Base-by-base conservation (phyloP, 2,888 invertebrate species). In the Cremastinae sp. region DNA sequence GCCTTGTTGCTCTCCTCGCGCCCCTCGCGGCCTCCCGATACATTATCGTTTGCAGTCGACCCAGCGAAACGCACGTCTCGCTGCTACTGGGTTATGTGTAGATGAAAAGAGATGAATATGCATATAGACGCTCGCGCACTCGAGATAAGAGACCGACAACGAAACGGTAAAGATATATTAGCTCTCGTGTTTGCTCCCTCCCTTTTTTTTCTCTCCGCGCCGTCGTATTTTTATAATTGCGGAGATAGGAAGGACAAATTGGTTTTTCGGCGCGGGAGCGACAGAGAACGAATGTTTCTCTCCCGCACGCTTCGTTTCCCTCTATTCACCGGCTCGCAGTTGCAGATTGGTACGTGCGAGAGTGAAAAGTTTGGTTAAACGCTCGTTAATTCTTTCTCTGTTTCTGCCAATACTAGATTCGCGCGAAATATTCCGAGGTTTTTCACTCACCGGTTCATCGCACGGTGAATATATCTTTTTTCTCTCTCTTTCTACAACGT, bases 181-280 rank as follows among this genome's bases (percentile, higher is more conserved):
- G 54, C 61, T 61, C 28, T 22, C 18, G 45, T 58, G 8, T 43
- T 65, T 51, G 16, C 16, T 34, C 28, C 41, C 5, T 71, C 28
- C 49, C 36, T 18, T 20, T 59, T 28, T 45, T 22, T 28, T 45
- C 12, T 59, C 20, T 59, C 28, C 28, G 5, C 28, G 28, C 28
- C 28, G 28, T 28, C 53, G 22, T 53, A 41, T 43, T 73, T 20
- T 65, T 22, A 14, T 73, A 73, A 73, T 73, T 66, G 58, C 22
- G 9, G 34, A 73, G 65, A 66, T 73, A 73, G 20, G 10, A 18
- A 10, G 12, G 72, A 73, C 65, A 72, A 72, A 65, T 65, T 65
- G 22, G 22, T 28, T 53, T 65, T 65, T 72, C 54, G 9, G 36
- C 45, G 34, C 10, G 10, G n/a, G n/a, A 34, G 43, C 18, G 45